Percentiles rank a stretch among this genome's conserved stretches.
These are phyloP conservation scores for Labeo catla DNA, from an alignment of 2,113 vertebrate genomes.

Conservation along the genomic window DNA sequence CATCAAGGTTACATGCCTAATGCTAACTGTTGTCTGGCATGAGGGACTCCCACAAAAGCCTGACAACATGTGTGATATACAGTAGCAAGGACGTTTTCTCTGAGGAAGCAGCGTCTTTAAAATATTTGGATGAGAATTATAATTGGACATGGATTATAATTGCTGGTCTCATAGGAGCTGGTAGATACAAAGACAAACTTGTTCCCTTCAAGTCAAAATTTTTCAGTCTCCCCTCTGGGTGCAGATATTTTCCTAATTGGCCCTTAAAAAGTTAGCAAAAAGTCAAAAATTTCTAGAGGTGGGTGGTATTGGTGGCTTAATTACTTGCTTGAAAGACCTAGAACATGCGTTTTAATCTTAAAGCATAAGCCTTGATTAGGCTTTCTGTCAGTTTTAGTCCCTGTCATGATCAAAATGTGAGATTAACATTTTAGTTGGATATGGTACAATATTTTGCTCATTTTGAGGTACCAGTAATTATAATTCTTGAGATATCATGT, in stretches of 20 bases:
- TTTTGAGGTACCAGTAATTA: neutral
- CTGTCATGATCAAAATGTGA: neutral
- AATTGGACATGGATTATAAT: slow-evolving; percentile 9
- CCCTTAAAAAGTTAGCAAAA: slow-evolving; percentile 24
- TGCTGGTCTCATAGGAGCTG: neutral
- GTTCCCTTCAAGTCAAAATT: neutral
- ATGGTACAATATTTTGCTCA: neutral
- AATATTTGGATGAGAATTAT: slow-evolving; percentile 22
- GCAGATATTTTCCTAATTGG: slow-evolving; percentile 11
- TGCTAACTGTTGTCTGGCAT: neutral
- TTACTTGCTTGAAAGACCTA: neutral
- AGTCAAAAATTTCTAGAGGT: neutral
- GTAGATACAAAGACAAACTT: slow-evolving; percentile 9
- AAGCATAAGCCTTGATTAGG: slow-evolving; percentile 1
- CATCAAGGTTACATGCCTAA: slow-evolving; percentile 2
- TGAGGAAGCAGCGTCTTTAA: neutral
- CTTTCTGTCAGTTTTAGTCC: neutral
- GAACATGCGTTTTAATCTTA: neutral
- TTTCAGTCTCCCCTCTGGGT: neutral
- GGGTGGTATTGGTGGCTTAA: neutral
- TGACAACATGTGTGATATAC: neutral
- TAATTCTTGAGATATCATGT: neutral
- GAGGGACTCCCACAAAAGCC: neutral
- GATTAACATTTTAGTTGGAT: neutral
- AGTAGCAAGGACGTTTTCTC: neutral